Base-by-base conservation (phyloP, 1,140 invertebrate genomes). In the Conus ventricosus region DNA sequence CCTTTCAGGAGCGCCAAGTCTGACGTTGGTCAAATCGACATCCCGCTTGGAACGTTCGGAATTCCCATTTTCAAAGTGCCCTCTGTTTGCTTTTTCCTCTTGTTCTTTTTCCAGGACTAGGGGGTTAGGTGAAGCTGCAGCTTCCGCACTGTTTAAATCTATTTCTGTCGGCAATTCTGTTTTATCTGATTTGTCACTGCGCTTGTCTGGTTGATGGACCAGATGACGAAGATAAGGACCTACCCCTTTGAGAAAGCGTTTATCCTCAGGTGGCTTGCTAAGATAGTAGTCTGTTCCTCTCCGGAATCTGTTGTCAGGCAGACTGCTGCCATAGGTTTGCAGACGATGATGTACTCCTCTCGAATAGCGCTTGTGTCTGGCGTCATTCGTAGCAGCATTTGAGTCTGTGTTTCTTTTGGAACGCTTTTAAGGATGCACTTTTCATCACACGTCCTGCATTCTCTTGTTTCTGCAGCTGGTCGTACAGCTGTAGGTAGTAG, bases 171-270 rank as follows among this genome's bases (percentile, higher is more conserved):
- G n/a, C 5, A 25, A 25, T 80, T 13, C 13, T 10, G 78, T 51
- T n/a, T 39, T 8, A 17, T 80, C 78, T 51, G 78, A 53, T 80
- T 51, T 7, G 27, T 15, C 51, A 39, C 78, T 80, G 27, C 57
- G 55, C 17, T 63, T 84, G 5, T 15, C 55, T 27, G n/a, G 55
- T 11, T 63, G 57, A 25, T 23, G 25, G 82, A 13, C 54, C 7
- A 53, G 17, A 53, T n/a, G 20, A 10, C 63, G 82, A 23, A 84
- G 54, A 54, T 84, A 84, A 60, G 23, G 54, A 4, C 54, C 57
- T 15, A 84, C n/a, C 5, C 82, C 82, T 84, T 84, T 84, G 23
- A 84, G 54, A n/a, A 84, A 84, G 15, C 82, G 13, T 51, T 84
- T 84, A 25, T 20, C 20, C 7, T 8, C 20, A n/a, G 54, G 6